Evolutionary conservation across 2,797 vertebrate genomes (phyloP).

Genomic region (Percopsis omiscomaycus): DNA sequence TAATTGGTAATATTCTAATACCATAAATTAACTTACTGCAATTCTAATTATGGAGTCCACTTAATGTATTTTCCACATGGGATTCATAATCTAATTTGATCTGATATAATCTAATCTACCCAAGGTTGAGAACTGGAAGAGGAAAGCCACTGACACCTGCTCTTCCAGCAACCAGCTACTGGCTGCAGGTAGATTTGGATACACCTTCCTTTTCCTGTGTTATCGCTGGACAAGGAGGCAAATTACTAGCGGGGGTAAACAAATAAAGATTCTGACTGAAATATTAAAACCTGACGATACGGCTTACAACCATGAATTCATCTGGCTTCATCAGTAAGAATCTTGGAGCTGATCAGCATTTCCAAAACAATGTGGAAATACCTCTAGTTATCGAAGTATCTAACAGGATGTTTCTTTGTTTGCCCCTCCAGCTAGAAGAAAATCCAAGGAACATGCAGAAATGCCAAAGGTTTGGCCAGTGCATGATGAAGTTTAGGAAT

Average conservation of each 20-base stretch:
- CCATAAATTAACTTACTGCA: too few species aligned
- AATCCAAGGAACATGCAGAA: conserved; percentile 76
- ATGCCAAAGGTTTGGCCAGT: conserved; percentile 75
- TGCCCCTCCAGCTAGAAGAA: conserved; percentile 81
- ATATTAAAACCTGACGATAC: conserved; percentile 11
- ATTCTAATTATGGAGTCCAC: too few species aligned
- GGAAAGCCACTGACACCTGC: conserved; percentile 82
- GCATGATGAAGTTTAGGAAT: conserved; percentile 80
- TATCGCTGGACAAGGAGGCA: conserved; percentile 21
- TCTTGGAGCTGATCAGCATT: neutral
- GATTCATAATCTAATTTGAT: neutral
- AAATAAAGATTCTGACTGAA: conserved; percentile 70
- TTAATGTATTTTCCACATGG: neutral
- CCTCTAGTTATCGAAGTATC: conserved; percentile 34
- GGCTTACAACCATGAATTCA: conserved; percentile 17
- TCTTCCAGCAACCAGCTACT: conserved; percentile 85
- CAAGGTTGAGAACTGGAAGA: conserved; percentile 87
- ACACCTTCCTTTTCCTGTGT: neutral
- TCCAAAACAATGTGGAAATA: conserved; percentile 27
- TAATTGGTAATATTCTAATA: neutral
- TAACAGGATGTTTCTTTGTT: conserved; percentile 80
- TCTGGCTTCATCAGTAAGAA: conserved; percentile 16
- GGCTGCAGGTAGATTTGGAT: conserved; percentile 80
- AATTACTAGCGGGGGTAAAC: conserved; percentile 76
- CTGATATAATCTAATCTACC: neutral